These are phyloP conservation scores for Laspeyria flexula DNA, from an alignment of 2,888 invertebrate genomes.

Conservation along the genomic window DNA sequence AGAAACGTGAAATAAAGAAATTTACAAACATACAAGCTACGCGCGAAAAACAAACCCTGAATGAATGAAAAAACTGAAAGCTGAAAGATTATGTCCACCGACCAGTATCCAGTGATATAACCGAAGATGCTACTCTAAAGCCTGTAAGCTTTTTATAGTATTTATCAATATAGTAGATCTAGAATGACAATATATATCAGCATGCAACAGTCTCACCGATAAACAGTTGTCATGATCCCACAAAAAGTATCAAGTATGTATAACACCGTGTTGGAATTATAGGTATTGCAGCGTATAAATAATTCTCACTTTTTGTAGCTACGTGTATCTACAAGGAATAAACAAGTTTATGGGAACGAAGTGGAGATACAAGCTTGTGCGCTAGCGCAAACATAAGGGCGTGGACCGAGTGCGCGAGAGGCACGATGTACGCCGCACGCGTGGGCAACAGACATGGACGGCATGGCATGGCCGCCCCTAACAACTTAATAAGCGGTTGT, in stretches of 20 bases:
- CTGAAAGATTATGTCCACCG: too few species aligned
- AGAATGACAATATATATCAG: too few species aligned
- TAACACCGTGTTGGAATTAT: neutral
- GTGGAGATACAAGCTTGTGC: conserved; percentile 56
- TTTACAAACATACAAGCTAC: too few species aligned
- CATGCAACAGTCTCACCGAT: neutral
- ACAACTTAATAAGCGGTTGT: conserved; percentile 85
- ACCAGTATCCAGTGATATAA: too few species aligned
- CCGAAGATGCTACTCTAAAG: too few species aligned
- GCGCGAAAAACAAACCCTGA: too few species aligned
- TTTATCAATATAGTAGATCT: too few species aligned
- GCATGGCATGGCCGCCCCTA: conserved; percentile 76
- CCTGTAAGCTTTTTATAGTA: too few species aligned
- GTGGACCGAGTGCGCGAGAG: conserved; percentile 65
- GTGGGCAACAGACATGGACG: conserved; percentile 79
- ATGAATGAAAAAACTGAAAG: too few species aligned
- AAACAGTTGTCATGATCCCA: neutral
- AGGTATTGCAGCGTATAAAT: conserved; percentile 12
- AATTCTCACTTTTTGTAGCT: conserved; percentile 26
- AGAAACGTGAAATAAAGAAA: too few species aligned
- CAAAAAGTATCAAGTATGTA: neutral
- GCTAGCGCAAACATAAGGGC: conserved; percentile 76
- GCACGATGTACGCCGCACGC: too few species aligned
- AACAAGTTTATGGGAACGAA: conserved; percentile 35
- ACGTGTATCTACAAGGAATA: conserved; percentile 29